Evolutionary conservation across 35 echinoderm and acorn worm genomes (phyloP).

Genomic region (Apostichopus parvimensis): DNA sequence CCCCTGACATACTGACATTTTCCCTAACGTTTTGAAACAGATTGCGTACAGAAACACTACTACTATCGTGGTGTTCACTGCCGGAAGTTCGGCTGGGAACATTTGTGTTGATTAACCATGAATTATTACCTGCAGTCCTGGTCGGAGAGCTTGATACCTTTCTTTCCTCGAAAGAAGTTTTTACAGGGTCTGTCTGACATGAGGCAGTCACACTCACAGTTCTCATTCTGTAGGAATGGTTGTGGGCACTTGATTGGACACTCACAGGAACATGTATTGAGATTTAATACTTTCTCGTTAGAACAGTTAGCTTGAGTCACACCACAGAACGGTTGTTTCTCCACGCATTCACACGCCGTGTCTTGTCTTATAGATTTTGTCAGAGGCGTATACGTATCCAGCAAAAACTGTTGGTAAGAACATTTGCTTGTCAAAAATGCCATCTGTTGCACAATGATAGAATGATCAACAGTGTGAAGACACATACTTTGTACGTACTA

Average conservation of each 20-base stretch:
- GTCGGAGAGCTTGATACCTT: slow-evolving; percentile 28
- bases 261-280: slow-evolving; percentile 67
- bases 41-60: background rate
- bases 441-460: too few species aligned
- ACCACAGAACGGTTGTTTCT: slow-evolving; percentile 73
- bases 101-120: background rate
- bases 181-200: slow-evolving; percentile 72
- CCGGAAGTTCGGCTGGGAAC: background rate
- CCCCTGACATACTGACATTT: too few species aligned
- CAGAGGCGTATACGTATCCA: background rate
- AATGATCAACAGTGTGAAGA: too few species aligned
- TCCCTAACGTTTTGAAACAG: too few species aligned
- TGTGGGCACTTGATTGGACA: slow-evolving; percentile 72
- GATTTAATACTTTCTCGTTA: slow-evolving; percentile 59
- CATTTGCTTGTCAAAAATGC: too few species aligned
- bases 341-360: slow-evolving; percentile 66
- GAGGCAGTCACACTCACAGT: slow-evolving; percentile 79
- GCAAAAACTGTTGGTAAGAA: slow-evolving; percentile 35
- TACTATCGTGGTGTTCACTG: background rate
- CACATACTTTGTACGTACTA: background rate
- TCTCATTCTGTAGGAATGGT: slow-evolving; percentile 78
- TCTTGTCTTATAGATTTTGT: slow-evolving; percentile 44
- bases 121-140: slow-evolving; percentile 75
- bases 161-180: slow-evolving; percentile 72
- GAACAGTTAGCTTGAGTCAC: slow-evolving; percentile 65